These are phyloP conservation scores for Stigmatopora argus DNA, from an alignment of 2,113 vertebrate genomes.

Conservation along the genomic window DNA sequence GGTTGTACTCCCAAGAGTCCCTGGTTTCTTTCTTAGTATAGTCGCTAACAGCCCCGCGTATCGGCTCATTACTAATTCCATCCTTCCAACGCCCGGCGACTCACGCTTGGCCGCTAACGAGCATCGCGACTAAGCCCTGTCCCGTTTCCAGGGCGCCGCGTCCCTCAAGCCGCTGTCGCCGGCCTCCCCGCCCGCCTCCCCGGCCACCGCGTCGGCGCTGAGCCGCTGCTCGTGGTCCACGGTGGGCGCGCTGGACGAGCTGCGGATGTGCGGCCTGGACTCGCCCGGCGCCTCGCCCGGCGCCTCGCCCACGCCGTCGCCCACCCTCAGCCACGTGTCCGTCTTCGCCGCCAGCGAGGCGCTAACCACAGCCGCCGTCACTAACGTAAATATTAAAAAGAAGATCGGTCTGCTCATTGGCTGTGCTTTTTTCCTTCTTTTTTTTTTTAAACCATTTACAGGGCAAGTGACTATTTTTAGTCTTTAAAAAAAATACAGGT, in stretches of 20 bases:
- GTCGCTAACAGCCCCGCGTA: too few species aligned
- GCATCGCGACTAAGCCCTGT: constrained; percentile 53
- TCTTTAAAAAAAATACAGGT: too few species aligned
- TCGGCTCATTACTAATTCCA: too few species aligned
- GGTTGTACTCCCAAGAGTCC: too few species aligned
- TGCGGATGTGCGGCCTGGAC: constrained; percentile 78
- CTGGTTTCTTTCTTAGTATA: too few species aligned
- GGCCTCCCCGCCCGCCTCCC: constrained; percentile 63
- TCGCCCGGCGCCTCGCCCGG: constrained; percentile 65
- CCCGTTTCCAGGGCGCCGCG: constrained; percentile 46
- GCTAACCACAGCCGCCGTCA: constrained; percentile 72
- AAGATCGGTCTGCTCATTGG: too few species aligned
- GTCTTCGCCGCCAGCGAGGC: constrained; percentile 67
- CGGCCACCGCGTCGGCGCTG: constrained; percentile 75
- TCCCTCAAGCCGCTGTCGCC: constrained; percentile 57
- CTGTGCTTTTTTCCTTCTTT: too few species aligned
- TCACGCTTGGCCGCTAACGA: constrained; percentile 41
- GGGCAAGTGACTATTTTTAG: too few species aligned
- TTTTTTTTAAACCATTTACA: too few species aligned
- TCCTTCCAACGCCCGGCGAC: background rate
- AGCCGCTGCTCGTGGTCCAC: constrained; percentile 81
- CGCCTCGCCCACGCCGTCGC: constrained; percentile 80
- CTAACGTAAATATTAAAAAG: constrained; percentile 84
- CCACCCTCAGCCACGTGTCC: constrained; percentile 81
- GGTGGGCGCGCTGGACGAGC: constrained; percentile 77